Evolutionary conservation across 2,113 vertebrate species (phyloP).

Genomic region (Eulemur macaco): DNA sequence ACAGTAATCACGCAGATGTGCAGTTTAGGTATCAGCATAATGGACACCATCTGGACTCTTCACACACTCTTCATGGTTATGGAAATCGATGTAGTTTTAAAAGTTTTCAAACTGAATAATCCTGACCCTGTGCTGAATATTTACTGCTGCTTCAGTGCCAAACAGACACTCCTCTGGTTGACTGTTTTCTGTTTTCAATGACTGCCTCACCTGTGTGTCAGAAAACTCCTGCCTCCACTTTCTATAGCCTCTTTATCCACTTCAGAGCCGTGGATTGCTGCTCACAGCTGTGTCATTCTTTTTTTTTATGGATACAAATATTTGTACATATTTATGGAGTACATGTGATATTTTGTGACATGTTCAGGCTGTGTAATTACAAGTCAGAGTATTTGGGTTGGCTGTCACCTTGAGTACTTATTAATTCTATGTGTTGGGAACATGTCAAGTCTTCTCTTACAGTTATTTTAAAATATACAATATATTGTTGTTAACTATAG

Average conservation of each 20-base stretch:
- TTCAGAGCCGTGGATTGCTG: not conserved
- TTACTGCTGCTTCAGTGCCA: accelerated
- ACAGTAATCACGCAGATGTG: accelerated
- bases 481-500: not conserved
- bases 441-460: not conserved
- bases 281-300: accelerated
- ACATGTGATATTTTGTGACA: not conserved
- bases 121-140: not conserved
- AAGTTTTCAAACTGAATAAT: not conserved
- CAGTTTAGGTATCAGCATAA: not conserved
- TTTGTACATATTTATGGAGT: not conserved
- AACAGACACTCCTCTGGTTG: accelerated
- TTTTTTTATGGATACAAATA: not conserved
- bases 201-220: accelerated
- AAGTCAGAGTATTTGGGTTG: not conserved
- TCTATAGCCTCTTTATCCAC: no score
- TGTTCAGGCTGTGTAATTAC: not conserved
- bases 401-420: not conserved
- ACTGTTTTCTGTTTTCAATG: accelerated
- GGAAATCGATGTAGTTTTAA: not conserved
- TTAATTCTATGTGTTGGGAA: not conserved
- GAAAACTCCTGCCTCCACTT: no score
- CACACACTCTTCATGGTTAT: not conserved
- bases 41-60: accelerated
- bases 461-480: not conserved